These are phyloP conservation scores for Cyprinella venusta DNA, from an alignment of 2,797 vertebrate genomes.

Conservation along the genomic window DNA sequence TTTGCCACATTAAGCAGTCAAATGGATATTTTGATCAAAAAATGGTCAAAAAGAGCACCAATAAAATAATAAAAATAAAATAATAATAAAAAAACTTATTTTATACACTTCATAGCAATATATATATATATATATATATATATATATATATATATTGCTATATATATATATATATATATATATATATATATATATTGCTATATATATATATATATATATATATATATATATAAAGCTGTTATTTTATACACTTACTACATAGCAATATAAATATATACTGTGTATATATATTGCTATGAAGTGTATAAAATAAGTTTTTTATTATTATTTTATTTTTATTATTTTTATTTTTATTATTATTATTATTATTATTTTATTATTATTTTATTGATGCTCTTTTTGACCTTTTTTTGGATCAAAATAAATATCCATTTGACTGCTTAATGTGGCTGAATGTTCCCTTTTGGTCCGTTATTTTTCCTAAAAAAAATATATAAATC, in stretches of 20 bases:
- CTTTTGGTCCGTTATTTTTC: not conserved
- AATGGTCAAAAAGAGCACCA: not conserved
- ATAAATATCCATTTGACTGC: not conserved
- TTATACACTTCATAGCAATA: not conserved
- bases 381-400: not conserved
- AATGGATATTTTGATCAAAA: not conserved
- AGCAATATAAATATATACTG: no score
- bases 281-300: constrained; percentile 1
- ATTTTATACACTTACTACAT: no score
- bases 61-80: not conserved
- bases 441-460: not conserved
- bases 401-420: not conserved
- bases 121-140: not conserved
- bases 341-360: no score
- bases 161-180: no score
- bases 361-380: no score
- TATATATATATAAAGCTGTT: no score
- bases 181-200: no score
- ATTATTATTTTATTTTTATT: no score
- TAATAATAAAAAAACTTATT: no score
- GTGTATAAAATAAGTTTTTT: not conserved
- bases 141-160: no score
- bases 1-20: not conserved
- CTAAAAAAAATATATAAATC: not conserved
- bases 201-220: no score